Base-by-base conservation (phyloP, 1,140 invertebrate genomes). In the Pteromalus puparum region DNA sequence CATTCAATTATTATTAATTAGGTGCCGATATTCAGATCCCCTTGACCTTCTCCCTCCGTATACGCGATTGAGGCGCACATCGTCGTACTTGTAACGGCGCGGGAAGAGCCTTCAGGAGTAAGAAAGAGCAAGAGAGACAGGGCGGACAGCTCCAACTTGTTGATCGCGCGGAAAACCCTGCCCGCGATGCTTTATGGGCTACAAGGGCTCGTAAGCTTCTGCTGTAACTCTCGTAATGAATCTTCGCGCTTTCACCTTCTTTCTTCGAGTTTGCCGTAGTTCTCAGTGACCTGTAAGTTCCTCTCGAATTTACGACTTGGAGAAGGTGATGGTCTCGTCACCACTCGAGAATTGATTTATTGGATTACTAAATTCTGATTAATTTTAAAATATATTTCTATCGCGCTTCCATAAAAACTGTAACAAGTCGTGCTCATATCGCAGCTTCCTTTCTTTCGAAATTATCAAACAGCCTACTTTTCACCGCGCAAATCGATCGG, bases 131-230 rank as follows among this genome's bases (percentile, higher is more conserved):
- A 10, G 67, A 10, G n/a, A 70, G 80, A 13, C 5, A 42, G 75
- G 83, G 70, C 82, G 85, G 67, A 78, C 85, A 76, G 38, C 82
- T 84, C 46, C 82, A 81, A 85, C 83, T 81, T 85, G 83, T 85
- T 85, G 83, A 85, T 46, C 79, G 30, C 53, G 78, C 65, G 84
- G 78, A 85, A 85, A 85, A 85, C 81, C 78, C 74, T 68, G 84
- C 21, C 53, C 6, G 53, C 53, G 18, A 77, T 85, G 74, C 84
- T 85, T 85, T 82, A 85, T 85, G 48, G 38, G 13, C 38, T 28
- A 75, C 73, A 73, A 68, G 61, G 53, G 68, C 53, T 79, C 77
- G 83, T 74, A 74, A 80, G 83, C 68, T 61, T 53, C 68, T 26
- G 6, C 18, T 77, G 74, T 76, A 83, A 83, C 48, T 61, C 72